These are phyloP conservation scores for Scartelaos histophorus DNA, from an alignment of 2,113 vertebrate species.

Conservation along the genomic window DNA sequence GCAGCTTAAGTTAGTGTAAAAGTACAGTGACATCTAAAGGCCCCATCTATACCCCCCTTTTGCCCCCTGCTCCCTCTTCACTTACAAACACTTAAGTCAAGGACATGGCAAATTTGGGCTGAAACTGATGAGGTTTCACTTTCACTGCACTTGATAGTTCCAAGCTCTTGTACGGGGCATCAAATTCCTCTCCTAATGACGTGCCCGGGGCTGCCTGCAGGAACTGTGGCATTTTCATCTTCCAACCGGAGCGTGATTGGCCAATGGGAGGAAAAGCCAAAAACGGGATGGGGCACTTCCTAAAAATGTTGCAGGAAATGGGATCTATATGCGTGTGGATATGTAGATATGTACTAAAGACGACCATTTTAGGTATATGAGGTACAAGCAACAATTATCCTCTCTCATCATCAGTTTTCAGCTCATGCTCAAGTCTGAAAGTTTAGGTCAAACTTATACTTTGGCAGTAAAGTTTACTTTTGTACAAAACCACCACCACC, in stretches of 20 bases:
- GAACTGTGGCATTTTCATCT: slow-evolving; percentile 96
- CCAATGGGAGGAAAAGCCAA: slow-evolving; percentile 33
- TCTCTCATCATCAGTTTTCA: slow-evolving; percentile 7
- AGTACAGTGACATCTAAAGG: slow-evolving; percentile 99
- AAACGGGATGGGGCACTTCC: slow-evolving; percentile 36
- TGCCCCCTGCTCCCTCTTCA: slow-evolving; percentile 29
- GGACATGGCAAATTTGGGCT: slow-evolving; percentile 83
- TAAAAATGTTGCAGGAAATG: slow-evolving; percentile 21
- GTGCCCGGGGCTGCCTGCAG: slow-evolving; percentile 92
- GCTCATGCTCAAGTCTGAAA: slow-evolving; percentile 9
- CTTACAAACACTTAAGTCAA: slow-evolving; percentile 82
- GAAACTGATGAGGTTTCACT: slow-evolving; percentile 95
- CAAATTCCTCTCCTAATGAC: slow-evolving; percentile 97
- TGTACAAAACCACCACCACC: not conserved
- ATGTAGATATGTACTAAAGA: slow-evolving; percentile 10
- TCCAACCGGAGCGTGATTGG: slow-evolving; percentile 78
- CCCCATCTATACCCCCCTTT: slow-evolving; percentile 80
- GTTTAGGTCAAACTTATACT: not conserved
- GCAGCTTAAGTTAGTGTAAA: slow-evolving; percentile 65
- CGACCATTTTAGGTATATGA: slow-evolving; percentile 15
- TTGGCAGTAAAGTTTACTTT: slow-evolving; percentile 1
- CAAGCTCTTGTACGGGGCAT: slow-evolving; percentile 88
- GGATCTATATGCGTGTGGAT: slow-evolving; percentile 8
- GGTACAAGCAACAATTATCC: slow-evolving; percentile 24
- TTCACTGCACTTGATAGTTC: slow-evolving; percentile 92